These are phyloP conservation scores for Cydia strobilella DNA, from an alignment of 1,140 invertebrate genomes.

Conservation along the genomic window DNA sequence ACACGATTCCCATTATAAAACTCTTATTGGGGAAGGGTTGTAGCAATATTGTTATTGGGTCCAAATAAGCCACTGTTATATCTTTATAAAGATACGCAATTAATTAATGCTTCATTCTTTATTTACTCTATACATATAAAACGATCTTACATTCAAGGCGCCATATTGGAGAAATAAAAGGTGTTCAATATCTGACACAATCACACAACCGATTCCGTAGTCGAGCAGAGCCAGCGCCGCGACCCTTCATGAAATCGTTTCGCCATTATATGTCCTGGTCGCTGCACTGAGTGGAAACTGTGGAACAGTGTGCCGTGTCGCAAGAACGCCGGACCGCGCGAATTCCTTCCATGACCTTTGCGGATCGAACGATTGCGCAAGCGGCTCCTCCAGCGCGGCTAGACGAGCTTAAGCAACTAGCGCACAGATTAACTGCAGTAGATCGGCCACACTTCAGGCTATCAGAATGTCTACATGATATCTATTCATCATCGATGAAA, in stretches of 20 bases:
- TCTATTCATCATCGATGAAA: background rate
- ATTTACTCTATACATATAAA: too few species aligned
- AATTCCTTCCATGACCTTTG: constrained; percentile 79
- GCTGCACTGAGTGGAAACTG: constrained; percentile 56
- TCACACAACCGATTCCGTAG: background rate
- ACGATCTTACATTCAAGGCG: too few species aligned
- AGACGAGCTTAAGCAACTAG: constrained; percentile 73
- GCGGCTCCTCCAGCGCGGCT: constrained; percentile 67
- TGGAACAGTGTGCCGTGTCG: constrained; percentile 60
- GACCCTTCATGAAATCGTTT: constrained; percentile 27
- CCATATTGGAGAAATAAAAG: too few species aligned
- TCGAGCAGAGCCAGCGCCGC: background rate
- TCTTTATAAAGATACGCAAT: too few species aligned
- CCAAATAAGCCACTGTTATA: background rate
- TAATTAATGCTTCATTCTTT: too few species aligned
- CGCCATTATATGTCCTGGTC: constrained; percentile 47
- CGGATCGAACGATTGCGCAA: constrained; percentile 74
- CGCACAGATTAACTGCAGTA: constrained; percentile 64
- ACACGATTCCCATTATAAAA: too few species aligned
- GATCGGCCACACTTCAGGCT: constrained; percentile 42
- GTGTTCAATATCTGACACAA: background rate
- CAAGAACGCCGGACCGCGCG: constrained; percentile 72
- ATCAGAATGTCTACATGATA: background rate
- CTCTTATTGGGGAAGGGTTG: too few species aligned
- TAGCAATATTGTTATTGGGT: too few species aligned